phyloP scores from a whole-genome alignment of 2,797 vertebrate species.

The Pachyuromys duprasi region DNA sequence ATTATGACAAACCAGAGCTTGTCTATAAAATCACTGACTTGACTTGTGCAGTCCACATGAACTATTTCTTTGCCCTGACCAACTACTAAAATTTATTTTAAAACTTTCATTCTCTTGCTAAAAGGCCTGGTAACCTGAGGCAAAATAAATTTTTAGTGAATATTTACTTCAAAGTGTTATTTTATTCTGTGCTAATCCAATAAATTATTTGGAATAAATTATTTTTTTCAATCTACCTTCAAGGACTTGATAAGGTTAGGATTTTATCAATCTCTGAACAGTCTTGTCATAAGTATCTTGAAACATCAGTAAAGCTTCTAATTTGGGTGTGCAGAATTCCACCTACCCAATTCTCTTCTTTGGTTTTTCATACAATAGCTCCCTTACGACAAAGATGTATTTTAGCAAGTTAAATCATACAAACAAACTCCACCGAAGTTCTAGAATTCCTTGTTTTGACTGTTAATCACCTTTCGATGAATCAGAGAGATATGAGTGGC shows the following conservation, averaged over 20 bases:
- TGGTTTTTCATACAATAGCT: not conserved
- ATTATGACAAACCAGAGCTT: not conserved
- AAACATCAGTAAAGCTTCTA: slow-evolving; percentile 39
- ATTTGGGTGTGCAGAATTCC: not conserved
- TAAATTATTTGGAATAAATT: slow-evolving; percentile 32
- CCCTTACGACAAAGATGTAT: not conserved
- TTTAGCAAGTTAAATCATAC: slow-evolving; percentile 32
- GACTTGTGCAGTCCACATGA: not conserved
- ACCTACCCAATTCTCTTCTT: not conserved
- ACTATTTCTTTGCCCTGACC: not conserved
- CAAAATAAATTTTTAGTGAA: not conserved
- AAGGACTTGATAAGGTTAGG: not conserved
- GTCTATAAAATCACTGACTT: not conserved
- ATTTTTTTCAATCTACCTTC: not conserved
- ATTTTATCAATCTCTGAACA: slow-evolving; percentile 50
- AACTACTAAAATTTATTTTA: slow-evolving; percentile 10
- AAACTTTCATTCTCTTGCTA: not conserved
- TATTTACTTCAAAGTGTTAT: slow-evolving; percentile 4
- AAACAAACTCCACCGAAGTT: not conserved
- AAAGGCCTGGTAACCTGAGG: slow-evolving; percentile 18
- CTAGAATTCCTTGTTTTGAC: not conserved
- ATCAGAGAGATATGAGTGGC: not conserved
- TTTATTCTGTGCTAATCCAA: slow-evolving; percentile 25
- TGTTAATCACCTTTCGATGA: not conserved
- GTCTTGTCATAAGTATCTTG: not conserved